A percentile compares a stretch with the other conserved stretches of the same genome.
Evolutionary conservation across 2,888 invertebrate species (phyloP).

Genomic region (Drosophila paranaensis): DNA sequence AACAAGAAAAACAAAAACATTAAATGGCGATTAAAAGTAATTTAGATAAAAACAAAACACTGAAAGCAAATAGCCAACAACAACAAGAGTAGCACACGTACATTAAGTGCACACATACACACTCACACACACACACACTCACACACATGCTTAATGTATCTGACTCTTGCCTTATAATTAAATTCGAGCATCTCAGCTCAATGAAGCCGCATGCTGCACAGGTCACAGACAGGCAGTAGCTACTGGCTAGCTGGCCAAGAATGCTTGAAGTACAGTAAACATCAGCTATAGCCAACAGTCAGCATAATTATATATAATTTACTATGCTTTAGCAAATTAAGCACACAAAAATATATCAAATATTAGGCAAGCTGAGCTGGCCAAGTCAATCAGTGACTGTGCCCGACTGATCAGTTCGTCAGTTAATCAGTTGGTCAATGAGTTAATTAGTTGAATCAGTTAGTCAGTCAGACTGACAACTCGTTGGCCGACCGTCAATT

Average conservation of each 20-base stretch:
- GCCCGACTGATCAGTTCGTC: neutral
- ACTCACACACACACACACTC: slow-evolving; percentile 2
- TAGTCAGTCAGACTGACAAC: neutral
- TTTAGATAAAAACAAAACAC: slow-evolving; percentile 73
- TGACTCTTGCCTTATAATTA: slow-evolving; percentile 9
- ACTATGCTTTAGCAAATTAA: neutral
- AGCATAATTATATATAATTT: neutral
- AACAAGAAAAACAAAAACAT: slow-evolving; percentile 80
- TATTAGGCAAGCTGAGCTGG: neutral
- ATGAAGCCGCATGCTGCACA: slow-evolving; percentile 4
- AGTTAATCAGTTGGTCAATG: neutral
- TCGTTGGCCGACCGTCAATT: neutral
- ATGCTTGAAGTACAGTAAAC: neutral
- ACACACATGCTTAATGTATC: slow-evolving; percentile 8
- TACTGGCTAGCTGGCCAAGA: too few species aligned
- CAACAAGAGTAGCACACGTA: slow-evolving; percentile 28
- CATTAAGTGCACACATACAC: neutral
- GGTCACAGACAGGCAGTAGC: neutral
- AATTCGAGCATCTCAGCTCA: slow-evolving; percentile 12
- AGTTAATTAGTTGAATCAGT: neutral
- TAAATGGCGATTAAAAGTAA: slow-evolving; percentile 81
- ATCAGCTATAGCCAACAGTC: neutral
- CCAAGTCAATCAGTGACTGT: neutral
- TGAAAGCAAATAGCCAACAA: slow-evolving; percentile 58
- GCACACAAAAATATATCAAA: neutral